Evolutionary conservation across 1,140 invertebrate species (phyloP).

Genomic region (Teleopsis dalmanni): DNA sequence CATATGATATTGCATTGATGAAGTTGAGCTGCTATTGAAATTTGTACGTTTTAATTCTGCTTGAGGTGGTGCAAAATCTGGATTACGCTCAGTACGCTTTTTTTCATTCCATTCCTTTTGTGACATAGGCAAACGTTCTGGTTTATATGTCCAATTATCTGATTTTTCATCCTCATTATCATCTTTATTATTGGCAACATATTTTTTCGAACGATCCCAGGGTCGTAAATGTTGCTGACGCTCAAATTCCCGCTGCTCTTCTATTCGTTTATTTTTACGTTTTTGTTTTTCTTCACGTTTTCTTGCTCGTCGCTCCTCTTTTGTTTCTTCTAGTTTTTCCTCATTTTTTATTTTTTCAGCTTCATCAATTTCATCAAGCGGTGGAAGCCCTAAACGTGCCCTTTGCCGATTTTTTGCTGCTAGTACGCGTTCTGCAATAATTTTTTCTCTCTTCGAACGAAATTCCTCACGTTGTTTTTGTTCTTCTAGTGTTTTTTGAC

Average conservation of each 20-base stretch:
- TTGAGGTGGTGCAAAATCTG: constrained; percentile 60
- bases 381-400: constrained; percentile 65
- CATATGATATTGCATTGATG: neutral
- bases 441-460: constrained; percentile 58
- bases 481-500: constrained; percentile 62
- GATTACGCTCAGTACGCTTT: constrained; percentile 56
- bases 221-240: constrained; percentile 54
- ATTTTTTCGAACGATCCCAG: constrained; percentile 59
- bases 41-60: constrained; percentile 32
- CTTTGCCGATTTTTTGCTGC: constrained; percentile 72
- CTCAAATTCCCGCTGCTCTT: constrained; percentile 45
- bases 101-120: constrained; percentile 76
- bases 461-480: constrained; percentile 58
- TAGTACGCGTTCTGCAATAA: constrained; percentile 64
- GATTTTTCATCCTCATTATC: constrained; percentile 25
- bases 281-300: constrained; percentile 43
- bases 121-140: constrained; percentile 52
- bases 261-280: constrained; percentile 26
- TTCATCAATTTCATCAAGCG: constrained; percentile 36
- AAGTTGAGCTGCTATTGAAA: constrained; percentile 30
- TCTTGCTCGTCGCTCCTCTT: constrained; percentile 44
- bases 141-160: constrained; percentile 45
- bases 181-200: constrained; percentile 13
- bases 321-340: constrained; percentile 44
- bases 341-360: constrained; percentile 28